Evolutionary conservation across 2,797 vertebrate genomes (phyloP), one percentile per base, ranked within the genome.

Genomic region (Acanthurus tractus): DNA sequence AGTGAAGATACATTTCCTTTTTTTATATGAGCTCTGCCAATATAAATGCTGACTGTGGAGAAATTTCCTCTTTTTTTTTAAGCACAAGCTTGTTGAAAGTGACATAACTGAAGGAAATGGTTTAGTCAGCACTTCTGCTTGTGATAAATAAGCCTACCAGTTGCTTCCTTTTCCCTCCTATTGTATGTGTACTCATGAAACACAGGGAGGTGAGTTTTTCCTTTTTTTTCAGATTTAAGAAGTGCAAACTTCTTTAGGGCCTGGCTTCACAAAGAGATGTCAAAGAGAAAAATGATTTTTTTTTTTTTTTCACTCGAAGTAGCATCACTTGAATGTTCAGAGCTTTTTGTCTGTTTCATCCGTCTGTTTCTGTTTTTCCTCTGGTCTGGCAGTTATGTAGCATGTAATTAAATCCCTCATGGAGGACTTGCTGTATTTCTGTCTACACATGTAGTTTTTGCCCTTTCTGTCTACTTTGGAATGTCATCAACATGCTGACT

Each of bases 401-500:
- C 91, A 92, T 82, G 88, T 74, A 79, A 56, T 64, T 61, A 74
- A 86, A 79, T 74, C 80, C 66, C 56, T 85, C 49, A 83, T 20
- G 6, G 74, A 80, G 70, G 59, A 87, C 58, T 74, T 20, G 71
- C 69, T 87, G 79, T 76, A 75, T 73, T 84, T 89, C 69, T 68
- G 56, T 88, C 75, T 15, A n/a, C 74, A 65, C 71, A 69, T 79
- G n/a, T 71, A 58, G 7, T 78, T 77, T 70, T 11, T 78, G 65
- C 77, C 71, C 61, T 79, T 73, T 86, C 74, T 88, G 79, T 77
- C 86, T 86, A 87, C 79, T 87, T 77, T 83, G 82, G 84, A 92
- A 86, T 91, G 85, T 91, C 88, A 87, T 92, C 88, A 90, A 88
- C 86, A 89, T 92, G 92, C 89, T 92, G 88, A 94, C 77, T 94